Conservation (phyloP, 2,888 invertebrate species). For the Stenodema calcarata region DNA sequence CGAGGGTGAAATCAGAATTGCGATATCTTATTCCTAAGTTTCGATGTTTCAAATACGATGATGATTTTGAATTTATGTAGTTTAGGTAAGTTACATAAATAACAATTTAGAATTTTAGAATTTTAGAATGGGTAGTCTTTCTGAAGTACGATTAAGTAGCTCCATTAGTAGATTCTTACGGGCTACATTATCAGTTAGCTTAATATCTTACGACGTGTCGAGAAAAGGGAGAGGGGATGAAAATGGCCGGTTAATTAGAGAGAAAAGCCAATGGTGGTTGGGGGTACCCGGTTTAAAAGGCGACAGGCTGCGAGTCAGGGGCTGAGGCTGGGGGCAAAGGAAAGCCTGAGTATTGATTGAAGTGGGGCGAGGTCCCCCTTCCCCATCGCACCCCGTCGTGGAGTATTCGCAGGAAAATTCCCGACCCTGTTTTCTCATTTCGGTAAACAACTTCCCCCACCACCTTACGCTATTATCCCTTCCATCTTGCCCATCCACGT, state of each 20-base stretch:
- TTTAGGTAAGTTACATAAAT: no score
- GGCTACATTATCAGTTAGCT: no score
- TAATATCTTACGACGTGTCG: background rate
- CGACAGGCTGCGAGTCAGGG: background rate
- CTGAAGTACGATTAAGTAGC: no score
- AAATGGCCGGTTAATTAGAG: background rate
- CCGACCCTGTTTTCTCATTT: constrained; percentile 14
- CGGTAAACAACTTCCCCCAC: constrained; percentile 16
- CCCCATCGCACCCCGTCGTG: background rate
- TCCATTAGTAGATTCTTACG: no score
- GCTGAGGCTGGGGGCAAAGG: background rate
- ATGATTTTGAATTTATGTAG: no score
- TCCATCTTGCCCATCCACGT: background rate
- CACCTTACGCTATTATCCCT: background rate
- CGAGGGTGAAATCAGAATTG: no score
- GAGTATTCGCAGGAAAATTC: constrained; percentile 12
- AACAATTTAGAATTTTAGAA: no score
- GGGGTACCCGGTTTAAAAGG: background rate
- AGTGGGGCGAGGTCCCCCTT: background rate
- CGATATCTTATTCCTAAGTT: no score
- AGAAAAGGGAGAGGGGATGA: background rate
- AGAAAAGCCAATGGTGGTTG: background rate
- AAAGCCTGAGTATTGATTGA: constrained; percentile 29
- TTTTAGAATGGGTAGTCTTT: no score
- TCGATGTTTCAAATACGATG: no score